A percentile compares a stretch with the other conserved stretches of the same genome.
phyloP scores from a whole-genome alignment of 2,113 vertebrate species.

The Pomatorhinus ruficollis region DNA sequence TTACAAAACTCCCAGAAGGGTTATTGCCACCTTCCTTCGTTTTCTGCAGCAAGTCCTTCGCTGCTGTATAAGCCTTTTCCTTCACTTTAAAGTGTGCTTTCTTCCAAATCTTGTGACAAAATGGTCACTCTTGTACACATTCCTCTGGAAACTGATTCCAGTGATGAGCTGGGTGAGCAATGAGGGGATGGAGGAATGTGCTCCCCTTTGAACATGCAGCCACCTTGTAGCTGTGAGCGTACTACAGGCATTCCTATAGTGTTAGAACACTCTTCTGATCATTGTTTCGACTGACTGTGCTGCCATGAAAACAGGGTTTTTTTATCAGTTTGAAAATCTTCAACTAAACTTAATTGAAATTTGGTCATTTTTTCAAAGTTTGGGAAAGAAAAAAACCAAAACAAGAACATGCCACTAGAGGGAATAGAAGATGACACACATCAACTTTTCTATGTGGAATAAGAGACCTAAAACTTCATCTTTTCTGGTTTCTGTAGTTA shows the following conservation, averaged over 20 bases:
- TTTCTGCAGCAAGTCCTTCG: rapidly evolving
- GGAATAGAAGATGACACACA: background rate
- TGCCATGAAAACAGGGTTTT: background rate
- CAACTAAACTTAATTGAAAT: background rate
- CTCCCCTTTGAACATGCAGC: background rate
- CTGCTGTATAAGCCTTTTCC: background rate
- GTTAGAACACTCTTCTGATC: background rate
- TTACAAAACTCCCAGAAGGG: background rate
- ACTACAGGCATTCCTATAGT: background rate
- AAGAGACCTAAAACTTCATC: background rate
- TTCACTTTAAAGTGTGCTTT: background rate
- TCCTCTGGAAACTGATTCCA: background rate
- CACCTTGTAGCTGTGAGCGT: background rate
- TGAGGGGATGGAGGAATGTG: background rate
- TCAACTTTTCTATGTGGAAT: background rate
- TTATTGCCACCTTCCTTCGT: background rate
- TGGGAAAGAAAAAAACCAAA: background rate
- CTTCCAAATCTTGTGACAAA: background rate
- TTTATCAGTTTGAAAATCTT: background rate
- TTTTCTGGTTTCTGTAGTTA: background rate
- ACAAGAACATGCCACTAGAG: background rate
- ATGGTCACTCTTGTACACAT: rapidly evolving
- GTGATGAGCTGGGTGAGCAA: background rate
- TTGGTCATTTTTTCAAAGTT: background rate
- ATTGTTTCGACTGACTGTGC: background rate